These are phyloP conservation scores for Spheniscus humboldti DNA, from an alignment of 2,797 vertebrate genomes.

Conservation along the genomic window DNA sequence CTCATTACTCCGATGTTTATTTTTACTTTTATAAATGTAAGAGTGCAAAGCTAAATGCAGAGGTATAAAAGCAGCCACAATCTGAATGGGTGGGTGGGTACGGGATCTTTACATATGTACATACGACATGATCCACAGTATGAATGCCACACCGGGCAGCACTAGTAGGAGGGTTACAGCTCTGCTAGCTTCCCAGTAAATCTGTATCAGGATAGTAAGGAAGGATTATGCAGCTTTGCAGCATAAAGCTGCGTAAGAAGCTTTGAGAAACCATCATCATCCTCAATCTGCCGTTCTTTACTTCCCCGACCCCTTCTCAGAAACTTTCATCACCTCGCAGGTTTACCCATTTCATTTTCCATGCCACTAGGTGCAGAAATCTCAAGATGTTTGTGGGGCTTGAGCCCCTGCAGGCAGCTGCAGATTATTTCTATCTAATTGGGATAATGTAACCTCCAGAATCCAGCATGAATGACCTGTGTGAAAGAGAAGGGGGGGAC, in stretches of 20 bases:
- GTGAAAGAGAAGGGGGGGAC: neutral
- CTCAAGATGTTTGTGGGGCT: neutral
- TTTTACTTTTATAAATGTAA: conserved; percentile 26
- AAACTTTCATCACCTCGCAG: neutral
- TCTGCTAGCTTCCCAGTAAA: neutral
- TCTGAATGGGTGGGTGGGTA: neutral
- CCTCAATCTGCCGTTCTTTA: neutral
- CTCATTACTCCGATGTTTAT: conserved; percentile 21
- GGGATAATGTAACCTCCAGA: neutral
- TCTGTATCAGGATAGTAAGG: neutral
- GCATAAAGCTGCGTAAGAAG: neutral
- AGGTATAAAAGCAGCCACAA: neutral
- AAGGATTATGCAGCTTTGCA: neutral
- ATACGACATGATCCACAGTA: neutral
- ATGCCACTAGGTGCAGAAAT: neutral
- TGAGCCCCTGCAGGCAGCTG: neutral
- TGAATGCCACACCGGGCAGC: neutral
- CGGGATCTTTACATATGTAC: neutral
- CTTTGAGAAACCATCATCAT: neutral
- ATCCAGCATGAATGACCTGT: neutral
- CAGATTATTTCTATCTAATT: neutral
- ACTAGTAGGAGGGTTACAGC: neutral
- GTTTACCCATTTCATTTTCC: neutral
- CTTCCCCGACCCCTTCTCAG: neutral
- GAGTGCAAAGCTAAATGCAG: conserved; percentile 2